Evolutionary conservation across 2,888 invertebrate genomes (phyloP).

Genomic region (Melanotus villosus): DNA sequence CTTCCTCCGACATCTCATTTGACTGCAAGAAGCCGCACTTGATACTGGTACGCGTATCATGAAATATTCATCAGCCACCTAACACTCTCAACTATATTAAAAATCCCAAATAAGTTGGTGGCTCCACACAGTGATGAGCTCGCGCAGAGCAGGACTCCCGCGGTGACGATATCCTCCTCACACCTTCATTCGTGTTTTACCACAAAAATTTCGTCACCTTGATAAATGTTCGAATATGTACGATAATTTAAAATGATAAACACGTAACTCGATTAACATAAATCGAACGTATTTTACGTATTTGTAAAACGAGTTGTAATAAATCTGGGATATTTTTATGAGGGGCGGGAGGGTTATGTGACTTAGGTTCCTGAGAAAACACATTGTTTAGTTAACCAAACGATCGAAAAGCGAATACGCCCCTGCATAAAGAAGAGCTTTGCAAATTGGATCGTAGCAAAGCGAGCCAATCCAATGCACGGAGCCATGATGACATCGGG

Average conservation of each 20-base stretch:
- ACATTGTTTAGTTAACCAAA: slow-evolving; percentile 31
- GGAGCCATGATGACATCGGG: slow-evolving; percentile 60
- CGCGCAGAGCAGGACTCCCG: slow-evolving; percentile 59
- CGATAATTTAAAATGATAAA: slow-evolving; percentile 34
- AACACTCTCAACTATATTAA: slow-evolving; percentile 69
- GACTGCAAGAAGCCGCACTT: slow-evolving; percentile 62
- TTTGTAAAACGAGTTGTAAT: slow-evolving; percentile 9
- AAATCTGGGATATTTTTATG: slow-evolving; percentile 5
- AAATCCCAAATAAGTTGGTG: slow-evolving; percentile 68
- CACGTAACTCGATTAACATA: slow-evolving; percentile 32
- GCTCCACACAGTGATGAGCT: slow-evolving; percentile 57
- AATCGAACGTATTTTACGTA: slow-evolving; percentile 26
- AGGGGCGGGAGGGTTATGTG: neutral
- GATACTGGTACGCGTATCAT: slow-evolving; percentile 67
- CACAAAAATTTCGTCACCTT: slow-evolving; percentile 49
- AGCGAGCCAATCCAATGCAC: slow-evolving; percentile 51
- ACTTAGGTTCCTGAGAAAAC: neutral
- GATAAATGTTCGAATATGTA: slow-evolving; percentile 35
- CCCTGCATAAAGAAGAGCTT: slow-evolving; percentile 49
- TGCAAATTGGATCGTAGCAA: slow-evolving; percentile 53
- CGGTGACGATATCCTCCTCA: slow-evolving; percentile 56
- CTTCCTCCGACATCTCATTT: slow-evolving; percentile 66
- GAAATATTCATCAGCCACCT: slow-evolving; percentile 69
- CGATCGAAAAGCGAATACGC: slow-evolving; percentile 38
- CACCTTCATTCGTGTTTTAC: slow-evolving; percentile 53